Evolutionary conservation across 2,888 invertebrate species (phyloP).

Genomic region (Bugulina stolonifera): DNA sequence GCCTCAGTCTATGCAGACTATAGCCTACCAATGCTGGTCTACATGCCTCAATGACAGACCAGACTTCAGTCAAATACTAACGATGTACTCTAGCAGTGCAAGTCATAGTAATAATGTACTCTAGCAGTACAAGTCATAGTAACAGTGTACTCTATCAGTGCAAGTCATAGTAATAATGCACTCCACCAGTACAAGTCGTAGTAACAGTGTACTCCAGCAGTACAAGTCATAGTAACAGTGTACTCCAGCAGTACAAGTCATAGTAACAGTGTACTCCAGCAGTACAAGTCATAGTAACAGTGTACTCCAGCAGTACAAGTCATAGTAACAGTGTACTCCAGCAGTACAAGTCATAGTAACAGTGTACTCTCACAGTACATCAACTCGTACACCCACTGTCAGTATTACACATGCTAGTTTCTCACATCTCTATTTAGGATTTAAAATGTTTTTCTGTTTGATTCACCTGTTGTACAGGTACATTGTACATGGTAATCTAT

Average conservation of each 20-base stretch:
- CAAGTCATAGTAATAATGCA: background rate
- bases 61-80: conserved; percentile 4
- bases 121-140: background rate
- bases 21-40: conserved; percentile 25
- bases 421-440: no score
- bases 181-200: background rate
- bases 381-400: no score
- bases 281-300: background rate
- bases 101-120: background rate
- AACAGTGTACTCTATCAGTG: background rate
- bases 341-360: no score
- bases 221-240: background rate
- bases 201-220: background rate
- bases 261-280: background rate
- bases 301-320: background rate
- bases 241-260: background rate
- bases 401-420: no score
- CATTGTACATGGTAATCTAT: no score
- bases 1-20: background rate
- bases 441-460: no score
- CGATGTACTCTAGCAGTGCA: conserved; percentile 2
- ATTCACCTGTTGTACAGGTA: no score
- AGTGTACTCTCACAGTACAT: no score
- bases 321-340: no score
- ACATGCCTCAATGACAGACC: conserved; percentile 6